Percentiles rank a stretch among this genome's conserved stretches.
These are phyloP conservation scores for Oryzias woworae DNA, from an alignment of 2,113 vertebrate genomes.

Conservation along the genomic window DNA sequence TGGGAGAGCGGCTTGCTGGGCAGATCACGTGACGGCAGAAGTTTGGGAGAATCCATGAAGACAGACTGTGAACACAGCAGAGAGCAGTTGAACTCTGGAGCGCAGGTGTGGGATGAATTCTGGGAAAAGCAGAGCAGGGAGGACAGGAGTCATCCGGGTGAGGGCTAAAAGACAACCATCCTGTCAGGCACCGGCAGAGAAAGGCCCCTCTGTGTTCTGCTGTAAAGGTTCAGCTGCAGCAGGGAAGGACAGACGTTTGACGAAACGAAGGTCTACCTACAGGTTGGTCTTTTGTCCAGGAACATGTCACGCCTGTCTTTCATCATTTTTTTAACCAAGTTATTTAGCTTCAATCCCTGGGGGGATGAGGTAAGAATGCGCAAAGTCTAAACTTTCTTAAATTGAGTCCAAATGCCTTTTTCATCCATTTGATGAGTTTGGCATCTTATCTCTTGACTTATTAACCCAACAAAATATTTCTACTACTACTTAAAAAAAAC, in stretches of 20 bases:
- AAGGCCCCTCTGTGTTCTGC: slow-evolving; percentile 47
- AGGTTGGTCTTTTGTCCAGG: slow-evolving; percentile 56
- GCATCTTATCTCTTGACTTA: no score
- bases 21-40: slow-evolving; percentile 51
- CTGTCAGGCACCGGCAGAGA: slow-evolving; percentile 8
- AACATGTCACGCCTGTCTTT: slow-evolving; percentile 26
- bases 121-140: slow-evolving; percentile 14
- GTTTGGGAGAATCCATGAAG: slow-evolving; percentile 18
- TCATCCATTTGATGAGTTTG: no score
- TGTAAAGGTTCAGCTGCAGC: slow-evolving; percentile 31
- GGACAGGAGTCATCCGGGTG: slow-evolving; percentile 1
- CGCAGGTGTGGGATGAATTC: slow-evolving; percentile 56
- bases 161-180: slow-evolving; percentile 15
- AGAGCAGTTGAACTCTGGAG: slow-evolving; percentile 21
- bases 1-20: slow-evolving; percentile 28
- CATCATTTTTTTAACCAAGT: not conserved
- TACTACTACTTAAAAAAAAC: no score
- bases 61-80: slow-evolving; percentile 1
- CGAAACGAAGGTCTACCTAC: slow-evolving; percentile 28
- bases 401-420: no score
- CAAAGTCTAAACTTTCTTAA: no score
- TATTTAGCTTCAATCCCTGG: no score
- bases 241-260: slow-evolving; percentile 49
- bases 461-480: no score
- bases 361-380: no score